phyloP scores from a whole-genome alignment of 2,797 vertebrate species.

The Oceanodroma leucorhoa region DNA sequence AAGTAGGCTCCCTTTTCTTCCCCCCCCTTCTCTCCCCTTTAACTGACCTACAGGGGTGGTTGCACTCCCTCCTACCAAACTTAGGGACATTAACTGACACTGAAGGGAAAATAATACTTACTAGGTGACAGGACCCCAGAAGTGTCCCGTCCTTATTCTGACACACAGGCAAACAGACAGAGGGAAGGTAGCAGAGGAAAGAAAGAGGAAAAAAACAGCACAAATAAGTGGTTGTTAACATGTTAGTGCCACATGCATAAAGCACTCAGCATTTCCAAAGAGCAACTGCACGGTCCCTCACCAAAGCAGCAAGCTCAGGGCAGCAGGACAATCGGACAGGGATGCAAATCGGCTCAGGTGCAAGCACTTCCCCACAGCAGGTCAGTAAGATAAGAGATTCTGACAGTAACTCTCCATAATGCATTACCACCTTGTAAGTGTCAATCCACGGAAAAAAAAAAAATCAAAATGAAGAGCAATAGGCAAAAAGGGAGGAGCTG shows the following conservation, averaged over 20 bases:
- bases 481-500: background rate
- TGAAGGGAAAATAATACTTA: slow-evolving; percentile 84
- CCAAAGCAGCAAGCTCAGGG: background rate
- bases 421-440: background rate
- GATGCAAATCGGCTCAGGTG: background rate
- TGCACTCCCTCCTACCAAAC: background rate
- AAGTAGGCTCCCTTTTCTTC: background rate
- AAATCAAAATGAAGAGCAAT: background rate
- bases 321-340: slow-evolving; percentile 9
- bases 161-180: slow-evolving; percentile 82
- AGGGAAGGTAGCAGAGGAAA: slow-evolving; percentile 76
- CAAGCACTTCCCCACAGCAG: background rate
- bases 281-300: background rate
- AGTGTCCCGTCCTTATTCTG: slow-evolving; percentile 94
- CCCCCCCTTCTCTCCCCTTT: background rate
- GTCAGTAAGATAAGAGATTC: background rate
- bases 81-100: background rate
- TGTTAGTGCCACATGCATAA: slow-evolving; percentile 54
- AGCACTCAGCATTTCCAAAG: slow-evolving; percentile 13
- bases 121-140: slow-evolving; percentile 96
- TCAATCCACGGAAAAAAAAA: background rate
- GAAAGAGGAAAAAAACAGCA: slow-evolving; percentile 78
- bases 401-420: background rate
- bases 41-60: background rate
- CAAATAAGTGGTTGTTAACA: slow-evolving; percentile 69